These are phyloP conservation scores for Sitta europaea DNA, from an alignment of 2,113 vertebrate species.

Conservation along the genomic window DNA sequence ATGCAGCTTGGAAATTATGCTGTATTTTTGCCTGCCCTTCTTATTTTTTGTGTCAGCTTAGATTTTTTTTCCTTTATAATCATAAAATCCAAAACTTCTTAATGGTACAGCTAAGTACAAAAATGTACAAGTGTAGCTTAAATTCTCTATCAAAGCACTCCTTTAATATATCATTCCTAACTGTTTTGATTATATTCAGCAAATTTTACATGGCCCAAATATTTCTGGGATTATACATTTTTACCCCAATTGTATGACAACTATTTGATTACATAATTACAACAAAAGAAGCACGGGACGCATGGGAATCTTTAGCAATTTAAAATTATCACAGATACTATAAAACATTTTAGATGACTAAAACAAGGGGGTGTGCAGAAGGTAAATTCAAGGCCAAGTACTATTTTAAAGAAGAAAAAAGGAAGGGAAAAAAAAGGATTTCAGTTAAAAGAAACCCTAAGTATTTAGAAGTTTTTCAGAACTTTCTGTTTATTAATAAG, in stretches of 20 bases:
- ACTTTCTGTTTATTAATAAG: neutral
- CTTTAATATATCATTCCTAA: neutral
- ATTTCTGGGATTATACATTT: neutral
- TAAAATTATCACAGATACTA: neutral
- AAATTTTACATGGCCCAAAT: neutral
- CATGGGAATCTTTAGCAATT: neutral
- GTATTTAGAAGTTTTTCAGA: neutral
- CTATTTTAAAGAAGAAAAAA: neutral
- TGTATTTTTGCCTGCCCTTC: neutral
- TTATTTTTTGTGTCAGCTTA: neutral
- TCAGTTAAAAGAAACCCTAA: neutral
- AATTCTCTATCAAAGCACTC: neutral
- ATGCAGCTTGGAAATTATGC: neutral
- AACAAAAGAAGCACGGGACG: neutral
- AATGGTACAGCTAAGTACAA: neutral
- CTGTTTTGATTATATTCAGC: neutral
- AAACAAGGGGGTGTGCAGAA: neutral
- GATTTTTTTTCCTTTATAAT: neutral
- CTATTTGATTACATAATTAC: neutral
- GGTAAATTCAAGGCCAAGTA: neutral
- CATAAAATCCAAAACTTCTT: neutral
- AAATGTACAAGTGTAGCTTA: neutral
- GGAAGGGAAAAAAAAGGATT: fast-evolving
- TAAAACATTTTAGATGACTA: neutral
- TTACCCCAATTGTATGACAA: neutral